phyloP scores from a whole-genome alignment of 2,113 vertebrate species.

The Heterotis niloticus region DNA sequence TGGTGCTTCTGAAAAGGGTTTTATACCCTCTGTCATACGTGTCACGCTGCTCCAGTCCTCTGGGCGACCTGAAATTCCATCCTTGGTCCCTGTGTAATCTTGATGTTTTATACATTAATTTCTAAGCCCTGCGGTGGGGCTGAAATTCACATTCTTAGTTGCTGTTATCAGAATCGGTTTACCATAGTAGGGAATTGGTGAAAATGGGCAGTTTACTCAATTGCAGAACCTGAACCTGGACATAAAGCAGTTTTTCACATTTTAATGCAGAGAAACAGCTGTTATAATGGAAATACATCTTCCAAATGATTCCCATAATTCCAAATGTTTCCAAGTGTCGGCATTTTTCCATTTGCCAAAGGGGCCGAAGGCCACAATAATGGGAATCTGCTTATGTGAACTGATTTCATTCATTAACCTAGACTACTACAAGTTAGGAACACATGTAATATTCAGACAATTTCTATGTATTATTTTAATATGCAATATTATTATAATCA shows the following conservation, averaged over 20 bases:
- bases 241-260: not conserved
- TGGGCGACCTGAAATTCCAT: not conserved
- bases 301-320: too few relatives aligned
- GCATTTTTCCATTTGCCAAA: not conserved
- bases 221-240: not conserved
- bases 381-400: not conserved
- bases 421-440: too few relatives aligned
- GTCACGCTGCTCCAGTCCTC: not conserved
- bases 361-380: not conserved
- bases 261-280: not conserved
- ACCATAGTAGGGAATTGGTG: not conserved
- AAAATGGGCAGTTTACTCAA: not conserved
- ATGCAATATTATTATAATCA: not conserved
- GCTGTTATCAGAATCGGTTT: not conserved
- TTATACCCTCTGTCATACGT: not conserved
- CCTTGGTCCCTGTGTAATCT: not conserved
- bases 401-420: not conserved
- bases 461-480: too few relatives aligned
- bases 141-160: not conserved
- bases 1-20: not conserved
- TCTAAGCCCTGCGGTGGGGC: not conserved
- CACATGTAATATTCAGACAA: too few relatives aligned
- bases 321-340: too few relatives aligned
- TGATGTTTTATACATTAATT: not conserved
- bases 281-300: too few relatives aligned